A percentile compares a stretch with the other conserved stretches of the same genome.
phyloP scores from a whole-genome alignment of 2,888 invertebrate species.

The Ophraella communa region DNA sequence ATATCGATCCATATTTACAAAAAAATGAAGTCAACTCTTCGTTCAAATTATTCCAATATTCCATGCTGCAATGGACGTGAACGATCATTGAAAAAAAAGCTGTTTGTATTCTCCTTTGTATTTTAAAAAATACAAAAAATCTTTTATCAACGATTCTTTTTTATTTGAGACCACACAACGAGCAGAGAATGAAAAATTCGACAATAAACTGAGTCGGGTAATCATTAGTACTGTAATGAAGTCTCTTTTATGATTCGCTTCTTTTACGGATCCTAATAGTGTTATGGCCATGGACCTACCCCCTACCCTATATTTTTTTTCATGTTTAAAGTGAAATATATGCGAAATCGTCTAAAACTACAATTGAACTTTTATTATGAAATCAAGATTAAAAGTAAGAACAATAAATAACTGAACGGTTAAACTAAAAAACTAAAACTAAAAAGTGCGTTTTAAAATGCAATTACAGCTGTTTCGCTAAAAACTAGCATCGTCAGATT shows the following conservation, averaged over 20 bases:
- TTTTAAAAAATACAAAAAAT: conserved; percentile 16
- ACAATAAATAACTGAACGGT: too few relatives aligned
- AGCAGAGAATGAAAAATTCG: conserved; percentile 26
- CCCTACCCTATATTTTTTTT: neutral
- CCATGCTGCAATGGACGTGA: conserved; percentile 5
- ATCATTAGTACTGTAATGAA: conserved; percentile 27
- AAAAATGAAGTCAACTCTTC: neutral
- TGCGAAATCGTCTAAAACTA: too few relatives aligned
- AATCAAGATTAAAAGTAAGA: too few relatives aligned
- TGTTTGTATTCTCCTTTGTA: conserved; percentile 19
- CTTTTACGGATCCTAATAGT: conserved; percentile 26
- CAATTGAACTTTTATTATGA: too few relatives aligned
- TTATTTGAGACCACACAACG: conserved; percentile 25
- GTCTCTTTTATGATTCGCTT: conserved; percentile 14
- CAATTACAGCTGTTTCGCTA: too few relatives aligned
- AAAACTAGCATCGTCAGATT: too few relatives aligned
- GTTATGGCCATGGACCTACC: conserved; percentile 7
- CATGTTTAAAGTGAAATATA: conserved; percentile 11
- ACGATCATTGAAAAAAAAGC: conserved; percentile 14
- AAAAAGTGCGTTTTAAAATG: too few relatives aligned
- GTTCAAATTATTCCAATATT: conserved; percentile 19
- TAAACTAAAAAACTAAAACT: too few relatives aligned
- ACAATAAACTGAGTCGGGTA: conserved; percentile 18
- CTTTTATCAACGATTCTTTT: conserved; percentile 22
- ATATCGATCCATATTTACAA: neutral